Evolutionary conservation across 1,140 invertebrate species (phyloP), one percentile per base, ranked within the genome.

Genomic region (Ips typographus): DNA sequence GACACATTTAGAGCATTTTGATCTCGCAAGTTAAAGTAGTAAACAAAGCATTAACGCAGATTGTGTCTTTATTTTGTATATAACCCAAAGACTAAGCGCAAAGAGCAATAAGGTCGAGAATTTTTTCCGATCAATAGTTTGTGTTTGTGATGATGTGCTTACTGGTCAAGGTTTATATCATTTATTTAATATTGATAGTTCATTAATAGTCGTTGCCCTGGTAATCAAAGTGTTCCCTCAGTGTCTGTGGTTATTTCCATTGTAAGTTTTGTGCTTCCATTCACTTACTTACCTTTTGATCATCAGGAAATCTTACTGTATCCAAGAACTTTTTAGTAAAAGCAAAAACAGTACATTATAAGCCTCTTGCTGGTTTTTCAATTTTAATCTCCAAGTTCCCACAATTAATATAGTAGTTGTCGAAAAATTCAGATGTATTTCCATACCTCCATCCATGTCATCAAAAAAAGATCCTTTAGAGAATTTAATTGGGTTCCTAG

Each of bases 291-390:
- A 22, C 22, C 22, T 22, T 22, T 22, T 22, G 22, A 22, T 22
- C 22, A 22, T 22, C 22, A 22, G 22, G 22, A 22, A 22, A 22
- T 22, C 22, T 22, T 22, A 22, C 22, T 22, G 22, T 22, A 22
- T 22, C 22, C 22, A 22, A 22, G 22, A 22, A 22, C 22, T 22
- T 22, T 22, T 56, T 63, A 2, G 73, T 72, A 44, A 70, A 72
- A 65, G 63, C 74, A 60, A 72, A 77, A 44, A 77, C 66, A 47
- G 63, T 72, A 75, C 44, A 58, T 77, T 75, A 51, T 74, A 77
- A 53, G 58, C 61, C 55, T 70, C 63, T 49, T 40, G 41, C 55
- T 55, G 62, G 62, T 61, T 69, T 39, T 72, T 67, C 38, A 75
- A 43, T 8, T 58, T 71, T 8, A 77, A 65, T 59, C 56, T 68